A percentile compares a stretch with the other conserved stretches of the same genome.
phyloP scores from a whole-genome alignment of 2,797 vertebrate genomes.

The Phoebastria nigripes region DNA sequence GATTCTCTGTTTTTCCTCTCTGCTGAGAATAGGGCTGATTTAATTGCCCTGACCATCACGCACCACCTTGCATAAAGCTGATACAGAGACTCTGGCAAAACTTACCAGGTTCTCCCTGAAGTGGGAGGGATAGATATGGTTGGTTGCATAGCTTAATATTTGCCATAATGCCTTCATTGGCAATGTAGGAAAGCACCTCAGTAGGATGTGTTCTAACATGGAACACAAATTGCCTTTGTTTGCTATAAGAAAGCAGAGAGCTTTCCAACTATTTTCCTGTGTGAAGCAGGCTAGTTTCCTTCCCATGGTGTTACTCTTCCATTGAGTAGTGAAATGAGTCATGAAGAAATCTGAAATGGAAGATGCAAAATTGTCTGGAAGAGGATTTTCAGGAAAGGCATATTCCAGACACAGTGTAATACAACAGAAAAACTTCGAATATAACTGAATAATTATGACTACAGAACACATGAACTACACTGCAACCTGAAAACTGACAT shows the following conservation, averaged over 20 bases:
- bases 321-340: not conserved
- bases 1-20: not conserved
- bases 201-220: not conserved
- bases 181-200: not conserved
- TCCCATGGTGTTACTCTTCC: not conserved
- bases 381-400: not conserved
- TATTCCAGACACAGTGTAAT: not conserved
- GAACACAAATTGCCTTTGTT: not conserved
- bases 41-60: not conserved
- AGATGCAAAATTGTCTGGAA: not conserved
- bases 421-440: not conserved
- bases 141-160: not conserved
- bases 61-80: not conserved
- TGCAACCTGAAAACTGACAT: not conserved
- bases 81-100: not conserved
- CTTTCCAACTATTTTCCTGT: not conserved
- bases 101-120: fast-evolving
- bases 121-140: not conserved
- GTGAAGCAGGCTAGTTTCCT: not conserved
- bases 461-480: not conserved
- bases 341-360: not conserved
- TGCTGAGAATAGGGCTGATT: not conserved
- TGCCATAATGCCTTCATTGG: not conserved
- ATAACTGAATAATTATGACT: not conserved
- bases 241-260: not conserved